phyloP scores from a whole-genome alignment of 1,140 invertebrate species.

The Philopotamus ludificatus region DNA sequence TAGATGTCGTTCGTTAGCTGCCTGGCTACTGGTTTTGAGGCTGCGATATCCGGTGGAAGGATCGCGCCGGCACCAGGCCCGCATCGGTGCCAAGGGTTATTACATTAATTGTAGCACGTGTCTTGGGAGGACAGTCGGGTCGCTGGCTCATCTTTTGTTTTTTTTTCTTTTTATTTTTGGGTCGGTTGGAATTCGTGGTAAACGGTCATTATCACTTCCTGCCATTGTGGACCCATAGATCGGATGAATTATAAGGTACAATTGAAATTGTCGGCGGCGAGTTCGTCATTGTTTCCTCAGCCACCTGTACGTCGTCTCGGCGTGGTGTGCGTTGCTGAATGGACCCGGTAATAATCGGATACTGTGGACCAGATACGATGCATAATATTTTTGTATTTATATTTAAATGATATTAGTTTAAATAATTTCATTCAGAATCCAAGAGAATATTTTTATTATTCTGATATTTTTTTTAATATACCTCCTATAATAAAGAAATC shows the following conservation, averaged over 20 bases:
- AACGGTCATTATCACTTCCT: conserved; percentile 20
- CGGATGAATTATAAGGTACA: background rate
- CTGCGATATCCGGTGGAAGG: conserved; percentile 32
- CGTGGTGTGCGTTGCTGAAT: too few relatives aligned
- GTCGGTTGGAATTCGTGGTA: background rate
- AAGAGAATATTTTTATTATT: too few relatives aligned
- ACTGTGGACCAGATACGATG: too few relatives aligned
- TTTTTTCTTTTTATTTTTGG: background rate
- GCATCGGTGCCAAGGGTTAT: background rate
- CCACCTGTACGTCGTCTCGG: too few relatives aligned
- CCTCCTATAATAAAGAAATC: too few relatives aligned
- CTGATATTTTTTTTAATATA: too few relatives aligned
- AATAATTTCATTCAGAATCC: too few relatives aligned
- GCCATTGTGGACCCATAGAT: conserved; percentile 12
- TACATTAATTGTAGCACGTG: background rate
- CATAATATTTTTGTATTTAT: too few relatives aligned
- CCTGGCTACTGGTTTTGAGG: conserved; percentile 39
- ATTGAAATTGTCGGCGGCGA: background rate
- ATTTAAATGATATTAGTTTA: too few relatives aligned
- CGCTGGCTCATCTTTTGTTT: background rate
- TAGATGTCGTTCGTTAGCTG: conserved; percentile 33
- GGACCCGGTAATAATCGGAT: too few relatives aligned
- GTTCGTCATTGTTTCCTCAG: too few relatives aligned
- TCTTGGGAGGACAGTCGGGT: background rate
- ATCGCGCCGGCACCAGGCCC: conserved; percentile 20